Evolutionary conservation across 2,113 vertebrate genomes (phyloP).

Genomic region (Cranoglanis bouderius): DNA sequence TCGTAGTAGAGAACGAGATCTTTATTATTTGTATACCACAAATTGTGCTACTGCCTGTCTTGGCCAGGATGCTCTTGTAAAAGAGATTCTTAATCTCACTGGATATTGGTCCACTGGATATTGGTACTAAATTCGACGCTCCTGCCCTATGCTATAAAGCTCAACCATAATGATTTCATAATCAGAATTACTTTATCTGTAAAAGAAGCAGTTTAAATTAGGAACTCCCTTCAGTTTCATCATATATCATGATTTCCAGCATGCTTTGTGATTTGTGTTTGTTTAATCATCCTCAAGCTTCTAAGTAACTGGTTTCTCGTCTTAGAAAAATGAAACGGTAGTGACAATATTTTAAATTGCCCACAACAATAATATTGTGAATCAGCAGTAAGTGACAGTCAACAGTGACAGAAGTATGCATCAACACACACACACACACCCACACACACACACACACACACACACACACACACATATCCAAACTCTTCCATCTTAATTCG

Average conservation of each 20-base stretch:
- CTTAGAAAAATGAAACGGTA: background rate
- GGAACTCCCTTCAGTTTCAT: background rate
- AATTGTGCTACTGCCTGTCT: too few species aligned
- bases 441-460: background rate
- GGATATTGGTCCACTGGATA: too few species aligned
- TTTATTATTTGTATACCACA: too few species aligned
- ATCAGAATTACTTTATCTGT: background rate
- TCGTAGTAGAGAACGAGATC: too few species aligned
- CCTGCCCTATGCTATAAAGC: background rate
- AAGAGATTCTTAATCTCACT: too few species aligned
- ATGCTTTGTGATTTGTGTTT: background rate
- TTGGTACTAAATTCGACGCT: too few species aligned
- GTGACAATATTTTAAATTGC: background rate
- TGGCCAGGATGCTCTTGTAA: too few species aligned
- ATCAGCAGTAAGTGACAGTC: background rate
- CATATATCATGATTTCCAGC: background rate
- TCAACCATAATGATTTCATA: background rate
- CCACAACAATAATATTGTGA: background rate
- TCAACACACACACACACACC: conserved; percentile 5
- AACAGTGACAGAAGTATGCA: background rate
- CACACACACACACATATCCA: background rate
- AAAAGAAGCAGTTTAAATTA: background rate
- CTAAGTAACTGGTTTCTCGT: background rate
- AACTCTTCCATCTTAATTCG: conserved; percentile 34
- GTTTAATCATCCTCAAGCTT: background rate